These are phyloP conservation scores for Noctua pronuba DNA, from an alignment of 2,888 invertebrate species.

Conservation along the genomic window DNA sequence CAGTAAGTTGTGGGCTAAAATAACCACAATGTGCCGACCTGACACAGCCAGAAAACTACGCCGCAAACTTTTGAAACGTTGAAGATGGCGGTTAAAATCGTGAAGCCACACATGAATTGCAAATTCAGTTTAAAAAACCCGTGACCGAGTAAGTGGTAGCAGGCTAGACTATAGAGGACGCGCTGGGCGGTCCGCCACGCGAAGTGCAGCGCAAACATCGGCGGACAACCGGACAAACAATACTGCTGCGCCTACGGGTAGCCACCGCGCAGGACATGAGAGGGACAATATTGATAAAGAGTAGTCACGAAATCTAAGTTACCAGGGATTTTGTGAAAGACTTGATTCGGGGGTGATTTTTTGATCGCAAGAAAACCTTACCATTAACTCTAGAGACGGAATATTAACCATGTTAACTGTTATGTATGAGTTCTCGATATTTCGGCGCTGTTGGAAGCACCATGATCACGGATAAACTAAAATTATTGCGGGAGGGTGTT, in stretches of 20 bases:
- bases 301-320: slow-evolving; percentile 12
- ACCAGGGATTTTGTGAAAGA: background rate
- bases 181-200: slow-evolving; percentile 43
- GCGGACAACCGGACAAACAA: slow-evolving; percentile 60
- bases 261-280: slow-evolving; percentile 21
- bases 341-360: background rate
- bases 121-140: slow-evolving; percentile 25
- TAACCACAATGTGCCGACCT: background rate
- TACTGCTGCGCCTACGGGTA: slow-evolving; percentile 37
- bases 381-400: no score
- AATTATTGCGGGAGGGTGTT: no score
- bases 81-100: background rate
- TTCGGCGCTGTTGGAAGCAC: no score
- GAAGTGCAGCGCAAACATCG: slow-evolving; percentile 63
- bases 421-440: no score
- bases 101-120: background rate
- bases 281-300: slow-evolving; percentile 31
- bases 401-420: no score
- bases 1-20: background rate
- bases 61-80: background rate
- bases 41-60: background rate
- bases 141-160: slow-evolving; percentile 25
- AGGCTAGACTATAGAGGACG: slow-evolving; percentile 15
- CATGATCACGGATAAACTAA: no score
- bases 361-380: background rate